phyloP scores from a whole-genome alignment of 2,113 vertebrate genomes.

The Hippocampus guttulatus region DNA sequence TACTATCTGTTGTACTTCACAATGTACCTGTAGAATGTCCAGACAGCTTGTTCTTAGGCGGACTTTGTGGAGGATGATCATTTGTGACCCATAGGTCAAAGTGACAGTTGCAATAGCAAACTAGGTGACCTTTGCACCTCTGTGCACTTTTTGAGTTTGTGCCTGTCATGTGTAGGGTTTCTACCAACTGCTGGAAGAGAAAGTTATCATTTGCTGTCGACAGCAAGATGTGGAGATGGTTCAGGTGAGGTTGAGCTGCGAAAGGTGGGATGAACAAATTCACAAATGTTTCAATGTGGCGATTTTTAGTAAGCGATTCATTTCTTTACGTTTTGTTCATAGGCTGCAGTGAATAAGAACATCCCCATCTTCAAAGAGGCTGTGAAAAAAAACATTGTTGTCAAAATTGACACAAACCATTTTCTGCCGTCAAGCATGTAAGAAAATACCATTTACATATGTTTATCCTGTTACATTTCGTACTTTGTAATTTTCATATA shows the following conservation, averaged over 20 bases:
- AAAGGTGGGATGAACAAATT: not conserved
- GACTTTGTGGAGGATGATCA: no score
- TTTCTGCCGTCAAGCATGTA: constrained; percentile 87
- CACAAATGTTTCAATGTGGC: not conserved
- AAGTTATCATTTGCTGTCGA: constrained; percentile 82
- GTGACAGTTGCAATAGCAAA: not conserved
- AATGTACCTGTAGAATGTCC: no score
- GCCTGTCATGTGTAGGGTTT: constrained; percentile 76
- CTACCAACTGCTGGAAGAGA: constrained; percentile 87
- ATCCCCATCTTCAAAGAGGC: constrained; percentile 83
- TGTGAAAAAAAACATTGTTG: constrained; percentile 80
- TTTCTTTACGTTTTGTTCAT: constrained; percentile 7
- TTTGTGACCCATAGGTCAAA: no score
- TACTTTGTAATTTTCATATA: not conserved
- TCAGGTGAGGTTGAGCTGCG: constrained; percentile 73
- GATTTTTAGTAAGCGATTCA: not conserved
- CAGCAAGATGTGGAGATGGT: constrained; percentile 83
- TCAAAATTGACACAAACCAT: constrained; percentile 80
- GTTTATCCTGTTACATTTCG: not conserved
- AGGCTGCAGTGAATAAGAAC: constrained; percentile 83
- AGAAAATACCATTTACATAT: constrained; percentile 37
- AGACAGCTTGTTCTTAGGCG: no score
- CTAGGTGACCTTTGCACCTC: not conserved
- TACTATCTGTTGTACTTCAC: no score
- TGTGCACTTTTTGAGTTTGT: not conserved